Percentiles rank a stretch among this genome's conserved stretches.
Conservation (phyloP, 2,888 invertebrate genomes). For the Tinea trinotella region DNA sequence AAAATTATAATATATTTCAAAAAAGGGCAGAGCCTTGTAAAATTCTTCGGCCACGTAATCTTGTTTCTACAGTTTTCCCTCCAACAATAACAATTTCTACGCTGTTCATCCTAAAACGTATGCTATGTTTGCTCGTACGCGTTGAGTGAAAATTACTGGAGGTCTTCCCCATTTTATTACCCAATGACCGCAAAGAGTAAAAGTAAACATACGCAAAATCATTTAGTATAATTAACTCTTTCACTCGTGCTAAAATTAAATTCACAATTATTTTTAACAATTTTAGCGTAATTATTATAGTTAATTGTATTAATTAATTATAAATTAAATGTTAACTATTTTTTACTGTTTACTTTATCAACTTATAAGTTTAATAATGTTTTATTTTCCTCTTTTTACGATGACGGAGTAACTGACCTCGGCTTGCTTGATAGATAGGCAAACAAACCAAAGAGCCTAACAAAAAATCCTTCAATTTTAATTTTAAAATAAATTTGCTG, state of each 20-base stretch:
- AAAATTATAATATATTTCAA: neutral
- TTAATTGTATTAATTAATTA: neutral
- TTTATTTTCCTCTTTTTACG: too few relatives aligned
- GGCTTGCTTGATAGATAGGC: too few relatives aligned
- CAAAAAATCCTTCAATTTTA: too few relatives aligned
- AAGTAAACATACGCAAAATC: neutral
- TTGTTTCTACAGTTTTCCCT: conserved; percentile 13
- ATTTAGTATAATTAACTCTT: neutral
- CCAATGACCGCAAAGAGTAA: neutral
- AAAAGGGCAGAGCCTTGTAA: neutral
- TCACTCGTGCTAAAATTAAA: neutral
- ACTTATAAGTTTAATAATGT: too few relatives aligned
- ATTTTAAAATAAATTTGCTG: too few relatives aligned
- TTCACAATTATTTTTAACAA: neutral
- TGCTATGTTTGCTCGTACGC: conserved; percentile 12
- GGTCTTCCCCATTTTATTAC: conserved; percentile 14
- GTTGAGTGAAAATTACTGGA: conserved; percentile 16
- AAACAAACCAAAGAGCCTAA: too few relatives aligned
- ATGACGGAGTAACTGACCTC: too few relatives aligned
- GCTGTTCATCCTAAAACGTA: conserved; percentile 14
- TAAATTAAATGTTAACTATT: too few relatives aligned
- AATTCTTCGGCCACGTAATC: conserved; percentile 1
- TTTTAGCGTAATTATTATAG: neutral
- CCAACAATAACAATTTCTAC: conserved; percentile 9
- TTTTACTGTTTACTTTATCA: too few relatives aligned